A percentile compares a stretch with the other conserved stretches of the same genome.
Evolutionary conservation across 2,888 invertebrate species (phyloP).

Genomic region (Dolichomitus sp.): DNA sequence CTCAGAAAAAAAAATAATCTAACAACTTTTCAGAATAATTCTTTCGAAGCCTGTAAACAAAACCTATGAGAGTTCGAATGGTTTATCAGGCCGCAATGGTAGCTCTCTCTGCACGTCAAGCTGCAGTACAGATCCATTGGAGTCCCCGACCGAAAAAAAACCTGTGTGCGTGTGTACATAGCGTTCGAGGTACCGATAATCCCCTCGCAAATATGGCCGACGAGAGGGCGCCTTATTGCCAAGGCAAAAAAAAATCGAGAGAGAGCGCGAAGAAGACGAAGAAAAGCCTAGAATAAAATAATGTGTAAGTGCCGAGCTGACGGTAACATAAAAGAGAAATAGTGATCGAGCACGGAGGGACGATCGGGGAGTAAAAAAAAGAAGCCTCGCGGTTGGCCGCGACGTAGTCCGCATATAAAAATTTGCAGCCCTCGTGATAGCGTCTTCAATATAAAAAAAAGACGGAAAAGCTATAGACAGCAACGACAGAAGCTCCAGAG

Average conservation of each 20-base stretch:
- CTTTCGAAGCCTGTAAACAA: too few relatives aligned
- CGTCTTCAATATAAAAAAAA: constrained; percentile 41
- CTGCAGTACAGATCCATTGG: background rate
- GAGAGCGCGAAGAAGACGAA: constrained; percentile 78
- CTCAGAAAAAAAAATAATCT: too few relatives aligned
- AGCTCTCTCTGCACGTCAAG: background rate
- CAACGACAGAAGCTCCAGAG: constrained; percentile 32
- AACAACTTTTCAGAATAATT: too few relatives aligned
- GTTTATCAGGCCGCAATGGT: constrained; percentile 55
- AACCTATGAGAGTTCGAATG: constrained; percentile 1
- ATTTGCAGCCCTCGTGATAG: constrained; percentile 46
- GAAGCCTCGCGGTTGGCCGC: constrained; percentile 20
- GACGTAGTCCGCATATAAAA: constrained; percentile 62
- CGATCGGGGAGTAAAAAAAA: constrained; percentile 20
- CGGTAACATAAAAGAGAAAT: constrained; percentile 37
- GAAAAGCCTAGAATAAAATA: constrained; percentile 84
- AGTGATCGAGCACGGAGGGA: constrained; percentile 4
- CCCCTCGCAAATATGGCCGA: constrained; percentile 63
- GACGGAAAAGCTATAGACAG: background rate
- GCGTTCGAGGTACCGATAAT: constrained; percentile 51
- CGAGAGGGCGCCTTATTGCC: constrained; percentile 58
- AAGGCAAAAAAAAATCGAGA: constrained; percentile 1
- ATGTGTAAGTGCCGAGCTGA: constrained; percentile 53
- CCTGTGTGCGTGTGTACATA: constrained; percentile 14
- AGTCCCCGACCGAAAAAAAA: constrained; percentile 18